Percentiles rank a stretch among this genome's conserved stretches.
These are phyloP conservation scores for Lophochroa leadbeateri DNA, from an alignment of 2,113 vertebrate species.

Conservation along the genomic window DNA sequence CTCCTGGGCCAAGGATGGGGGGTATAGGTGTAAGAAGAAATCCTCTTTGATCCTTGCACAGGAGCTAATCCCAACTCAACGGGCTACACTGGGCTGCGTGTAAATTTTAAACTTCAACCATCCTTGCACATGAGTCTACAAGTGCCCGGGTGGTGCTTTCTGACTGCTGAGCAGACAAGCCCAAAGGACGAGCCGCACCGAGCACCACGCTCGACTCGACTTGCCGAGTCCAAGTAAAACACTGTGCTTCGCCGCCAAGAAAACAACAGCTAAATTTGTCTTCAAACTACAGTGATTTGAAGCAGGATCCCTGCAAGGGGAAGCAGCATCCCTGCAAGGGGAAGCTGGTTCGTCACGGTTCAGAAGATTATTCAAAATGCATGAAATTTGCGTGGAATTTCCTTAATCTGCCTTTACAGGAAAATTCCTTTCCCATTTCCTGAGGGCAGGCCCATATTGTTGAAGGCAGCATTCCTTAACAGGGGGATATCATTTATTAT, in stretches of 20 bases:
- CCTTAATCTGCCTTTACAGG: constrained; percentile 64
- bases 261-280: constrained; percentile 20
- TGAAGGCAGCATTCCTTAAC: constrained; percentile 62
- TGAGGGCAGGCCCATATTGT: constrained; percentile 58
- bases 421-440: constrained; percentile 63
- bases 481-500: constrained; percentile 69
- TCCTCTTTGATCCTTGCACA: neutral
- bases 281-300: neutral
- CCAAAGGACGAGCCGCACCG: fast-evolving
- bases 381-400: constrained; percentile 69
- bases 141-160: neutral
- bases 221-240: neutral
- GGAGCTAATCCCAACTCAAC: neutral
- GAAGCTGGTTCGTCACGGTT: constrained; percentile 45
- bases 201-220: neutral
- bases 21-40: neutral
- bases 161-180: neutral
- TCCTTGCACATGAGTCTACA: neutral
- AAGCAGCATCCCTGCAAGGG: constrained; percentile 19
- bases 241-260: neutral
- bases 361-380: constrained; percentile 54
- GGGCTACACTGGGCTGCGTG: neutral
- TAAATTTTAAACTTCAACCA: neutral
- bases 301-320: constrained; percentile 19
- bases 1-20: neutral